Evolutionary conservation across 2,797 vertebrate species (phyloP).

Genomic region (Echeneis naucrates): DNA sequence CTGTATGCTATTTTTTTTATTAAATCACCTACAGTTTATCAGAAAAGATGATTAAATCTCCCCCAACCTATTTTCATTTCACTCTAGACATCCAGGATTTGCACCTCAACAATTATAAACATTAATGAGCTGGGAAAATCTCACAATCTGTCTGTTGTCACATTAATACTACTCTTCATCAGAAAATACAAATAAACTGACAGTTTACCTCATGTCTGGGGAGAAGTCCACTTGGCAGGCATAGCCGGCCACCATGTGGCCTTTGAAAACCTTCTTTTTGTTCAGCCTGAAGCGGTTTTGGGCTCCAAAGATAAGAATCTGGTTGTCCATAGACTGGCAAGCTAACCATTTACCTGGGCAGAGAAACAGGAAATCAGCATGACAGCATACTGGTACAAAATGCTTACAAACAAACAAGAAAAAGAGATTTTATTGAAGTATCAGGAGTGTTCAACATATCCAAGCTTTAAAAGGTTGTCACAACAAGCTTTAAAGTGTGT

Average conservation of each 20-base stretch:
- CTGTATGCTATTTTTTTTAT: background rate
- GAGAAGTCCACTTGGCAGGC: conserved; percentile 99
- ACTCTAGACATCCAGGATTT: background rate
- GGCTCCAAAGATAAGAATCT: conserved; percentile 98
- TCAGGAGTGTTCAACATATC: background rate
- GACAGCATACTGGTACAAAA: background rate
- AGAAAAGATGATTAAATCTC: background rate
- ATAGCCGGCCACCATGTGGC: conserved; percentile 98
- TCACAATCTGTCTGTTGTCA: background rate
- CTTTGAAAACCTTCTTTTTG: conserved; percentile 99
- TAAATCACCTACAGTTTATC: background rate
- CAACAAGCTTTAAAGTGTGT: conserved; percentile 23
- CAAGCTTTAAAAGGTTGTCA: background rate
- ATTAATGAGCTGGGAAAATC: background rate
- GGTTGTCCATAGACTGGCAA: conserved; percentile 99
- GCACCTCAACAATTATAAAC: background rate
- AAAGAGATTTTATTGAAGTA: background rate
- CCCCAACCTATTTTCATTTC: background rate
- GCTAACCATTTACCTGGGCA: conserved; percentile 95
- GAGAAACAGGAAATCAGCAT: conserved; percentile 15
- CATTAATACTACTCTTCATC: background rate
- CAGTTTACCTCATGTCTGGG: conserved; percentile 96
- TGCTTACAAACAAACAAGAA: background rate
- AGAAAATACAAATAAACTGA: background rate
- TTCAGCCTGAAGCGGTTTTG: conserved; percentile 99